These are phyloP conservation scores for Hydropsyche betteni DNA, from an alignment of 2,888 invertebrate genomes.

Conservation along the genomic window DNA sequence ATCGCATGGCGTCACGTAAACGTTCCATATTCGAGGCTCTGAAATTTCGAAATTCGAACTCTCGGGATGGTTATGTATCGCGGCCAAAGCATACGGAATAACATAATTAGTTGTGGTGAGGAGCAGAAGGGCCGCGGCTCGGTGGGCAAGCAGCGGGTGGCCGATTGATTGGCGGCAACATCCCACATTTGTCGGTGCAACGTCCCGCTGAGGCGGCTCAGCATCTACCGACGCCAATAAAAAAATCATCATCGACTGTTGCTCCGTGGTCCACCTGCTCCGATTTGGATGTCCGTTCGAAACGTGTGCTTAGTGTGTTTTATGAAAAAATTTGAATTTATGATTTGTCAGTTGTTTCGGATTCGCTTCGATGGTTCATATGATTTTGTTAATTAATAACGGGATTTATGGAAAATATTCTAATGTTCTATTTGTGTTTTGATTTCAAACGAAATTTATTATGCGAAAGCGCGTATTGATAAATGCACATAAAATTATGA, in stretches of 20 bases:
- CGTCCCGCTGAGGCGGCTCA: constrained; percentile 44
- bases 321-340: too few relatives aligned
- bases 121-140: constrained; percentile 33
- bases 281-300: constrained; percentile 3
- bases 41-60: too few relatives aligned
- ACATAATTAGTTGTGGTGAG: constrained; percentile 42
- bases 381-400: too few relatives aligned
- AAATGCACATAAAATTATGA: too few relatives aligned
- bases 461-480: too few relatives aligned
- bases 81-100: constrained; percentile 27
- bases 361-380: too few relatives aligned
- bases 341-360: too few relatives aligned
- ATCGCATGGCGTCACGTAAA: background rate
- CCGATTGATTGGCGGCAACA: constrained; percentile 50
- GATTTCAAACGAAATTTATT: too few relatives aligned
- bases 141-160: constrained; percentile 47
- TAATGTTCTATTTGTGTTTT: too few relatives aligned
- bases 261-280: constrained; percentile 22
- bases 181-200: constrained; percentile 50
- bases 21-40: background rate
- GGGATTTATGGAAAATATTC: too few relatives aligned
- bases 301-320: background rate
- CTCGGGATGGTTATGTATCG: constrained; percentile 19
- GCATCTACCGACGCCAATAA: constrained; percentile 4
- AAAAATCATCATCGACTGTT: constrained; percentile 7